Evolutionary conservation across 92 coral and sea anemone species (phyloP), one percentile per base, ranked within the genome.

Genomic region (Bergia sp.): DNA sequence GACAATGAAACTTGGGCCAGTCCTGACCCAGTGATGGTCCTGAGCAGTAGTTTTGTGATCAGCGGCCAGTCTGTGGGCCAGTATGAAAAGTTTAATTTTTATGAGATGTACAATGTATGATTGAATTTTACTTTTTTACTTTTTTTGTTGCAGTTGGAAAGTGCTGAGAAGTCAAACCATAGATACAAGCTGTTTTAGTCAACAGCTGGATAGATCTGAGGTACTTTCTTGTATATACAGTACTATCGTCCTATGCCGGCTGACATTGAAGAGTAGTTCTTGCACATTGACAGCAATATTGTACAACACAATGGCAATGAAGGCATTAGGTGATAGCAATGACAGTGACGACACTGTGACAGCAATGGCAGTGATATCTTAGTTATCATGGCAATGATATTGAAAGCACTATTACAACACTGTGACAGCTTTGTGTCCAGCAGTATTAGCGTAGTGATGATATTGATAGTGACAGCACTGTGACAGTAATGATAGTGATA

Each of bases 121-220:
- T 16, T 16, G 11, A 41, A 12, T 20, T 47, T 2, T 55, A 13
- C 41, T 77, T 21, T 12, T 23, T 12, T 39, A 11, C 42, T 76
- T 84, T 85, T 47, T 23, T n/a, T n/a, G 78, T 39, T 66, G 67
- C 80, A 95, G 98, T 69, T 96, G 98, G 98, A 91, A 82, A 87
- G 94, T 96, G 49, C 88, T 96, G 73, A 92, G 98, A 75, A 90
- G 93, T 29, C 96, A 94, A 86, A 83, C 91, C 57, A 77, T 71
- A 67, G 92, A 83, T 18, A 9, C 39, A 23, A 89, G 44, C 79
- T 76, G 41, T 78, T 64, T 47, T 29, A 29, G 39, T 58, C 64
- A 44, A 23, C 87, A 83, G 12, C 43, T 10, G 29, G 41, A 44
- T 69, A 69, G 6, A n/a, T 29, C 44, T 45, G 79, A 83, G 87